These are phyloP conservation scores for Enteromius mattozi DNA, from an alignment of 2,797 vertebrate species.

Conservation along the genomic window DNA sequence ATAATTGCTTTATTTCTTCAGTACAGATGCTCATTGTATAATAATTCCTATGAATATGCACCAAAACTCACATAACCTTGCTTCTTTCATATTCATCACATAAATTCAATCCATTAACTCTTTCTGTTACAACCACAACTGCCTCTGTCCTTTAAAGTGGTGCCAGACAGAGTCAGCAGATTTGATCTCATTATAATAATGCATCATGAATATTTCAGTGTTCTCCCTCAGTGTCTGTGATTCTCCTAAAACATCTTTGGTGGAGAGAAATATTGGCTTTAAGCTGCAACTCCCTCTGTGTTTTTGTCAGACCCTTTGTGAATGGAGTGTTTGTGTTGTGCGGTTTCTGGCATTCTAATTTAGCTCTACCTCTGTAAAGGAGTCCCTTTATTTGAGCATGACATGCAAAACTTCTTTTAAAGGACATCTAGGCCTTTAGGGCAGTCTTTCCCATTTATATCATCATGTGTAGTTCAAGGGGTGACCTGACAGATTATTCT, in stretches of 20 bases:
- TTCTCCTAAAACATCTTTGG: conserved; percentile 2
- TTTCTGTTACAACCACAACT: conserved; percentile 32
- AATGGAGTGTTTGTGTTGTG: conserved; percentile 7
- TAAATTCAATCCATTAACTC: conserved; percentile 25
- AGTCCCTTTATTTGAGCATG: neutral
- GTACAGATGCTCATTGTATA: neutral
- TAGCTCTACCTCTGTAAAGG: conserved; percentile 1
- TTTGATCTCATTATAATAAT: conserved; percentile 43
- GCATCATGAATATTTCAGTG: conserved; percentile 35
- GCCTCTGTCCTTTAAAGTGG: conserved; percentile 16
- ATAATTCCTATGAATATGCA: neutral
- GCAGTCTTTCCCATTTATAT: conserved; percentile 10
- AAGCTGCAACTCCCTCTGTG: neutral
- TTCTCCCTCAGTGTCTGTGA: conserved; percentile 2
- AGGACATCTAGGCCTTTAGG: neutral
- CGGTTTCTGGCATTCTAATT: conserved; percentile 13
- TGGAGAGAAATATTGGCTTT: conserved; percentile 17
- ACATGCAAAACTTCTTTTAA: neutral
- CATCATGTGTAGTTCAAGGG: neutral
- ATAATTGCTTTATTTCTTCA: neutral
- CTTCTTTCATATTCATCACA: conserved; percentile 17
- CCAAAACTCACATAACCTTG: conserved; percentile 1
- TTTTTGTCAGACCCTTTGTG: conserved; percentile 21
- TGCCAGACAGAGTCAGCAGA: conserved; percentile 32
- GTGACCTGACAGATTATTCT: neutral